Evolutionary conservation across 2,888 invertebrate genomes (phyloP).

Genomic region (Andrena bucephala): DNA sequence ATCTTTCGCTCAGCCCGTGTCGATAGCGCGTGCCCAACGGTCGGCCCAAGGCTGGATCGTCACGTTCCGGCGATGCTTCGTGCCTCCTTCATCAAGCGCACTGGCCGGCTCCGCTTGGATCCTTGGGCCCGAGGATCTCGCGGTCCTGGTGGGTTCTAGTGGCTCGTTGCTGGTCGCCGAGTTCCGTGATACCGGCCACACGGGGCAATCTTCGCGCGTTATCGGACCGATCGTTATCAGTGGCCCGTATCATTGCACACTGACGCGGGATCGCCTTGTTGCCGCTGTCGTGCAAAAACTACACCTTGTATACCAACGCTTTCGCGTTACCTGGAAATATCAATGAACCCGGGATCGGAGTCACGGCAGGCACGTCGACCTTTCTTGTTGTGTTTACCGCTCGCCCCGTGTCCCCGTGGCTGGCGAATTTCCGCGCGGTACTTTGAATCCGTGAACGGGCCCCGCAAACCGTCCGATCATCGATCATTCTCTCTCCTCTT

Average conservation of each 20-base stretch:
- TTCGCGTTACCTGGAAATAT: constrained; percentile 41
- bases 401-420: not conserved
- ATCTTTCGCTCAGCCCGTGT: too few relatives aligned
- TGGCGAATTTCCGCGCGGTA: not conserved
- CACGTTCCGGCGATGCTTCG: too few relatives aligned
- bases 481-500: not conserved
- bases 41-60: too few relatives aligned
- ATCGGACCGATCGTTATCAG: constrained; percentile 47
- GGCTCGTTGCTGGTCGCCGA: not conserved
- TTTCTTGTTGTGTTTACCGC: constrained; percentile 33
- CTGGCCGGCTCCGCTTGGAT: not conserved
- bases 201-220: constrained; percentile 7
- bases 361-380: not conserved
- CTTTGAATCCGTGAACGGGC: not conserved
- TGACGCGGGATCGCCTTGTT: constrained; percentile 6
- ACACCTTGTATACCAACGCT: constrained; percentile 27
- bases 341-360: constrained; percentile 39
- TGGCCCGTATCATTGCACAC: constrained; percentile 54
- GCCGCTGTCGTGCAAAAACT: constrained; percentile 20
- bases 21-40: too few relatives aligned
- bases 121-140: not conserved
- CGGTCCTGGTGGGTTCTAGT: not conserved
- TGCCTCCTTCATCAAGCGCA: too few relatives aligned
- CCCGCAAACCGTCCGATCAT: not conserved
- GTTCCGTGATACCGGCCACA: not conserved